Conservation (phyloP, 2,113 vertebrate species). For the Axis porcinus region DNA sequence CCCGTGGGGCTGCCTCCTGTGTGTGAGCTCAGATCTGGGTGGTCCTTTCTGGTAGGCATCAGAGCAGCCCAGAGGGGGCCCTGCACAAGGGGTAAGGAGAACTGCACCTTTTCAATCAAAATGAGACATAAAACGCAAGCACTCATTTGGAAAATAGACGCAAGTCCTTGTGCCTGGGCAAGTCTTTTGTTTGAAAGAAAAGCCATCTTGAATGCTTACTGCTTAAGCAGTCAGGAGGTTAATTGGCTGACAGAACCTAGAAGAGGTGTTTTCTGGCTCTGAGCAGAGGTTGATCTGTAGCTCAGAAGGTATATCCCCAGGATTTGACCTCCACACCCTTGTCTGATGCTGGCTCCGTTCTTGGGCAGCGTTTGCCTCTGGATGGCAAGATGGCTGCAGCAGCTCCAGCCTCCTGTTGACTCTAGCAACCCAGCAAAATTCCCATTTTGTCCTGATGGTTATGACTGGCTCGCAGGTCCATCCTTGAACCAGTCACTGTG, state of each 20-base stretch:
- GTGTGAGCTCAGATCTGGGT: background rate
- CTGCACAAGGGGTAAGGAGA: background rate
- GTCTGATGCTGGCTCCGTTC: background rate
- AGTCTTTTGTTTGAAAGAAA: background rate
- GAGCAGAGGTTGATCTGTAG: background rate
- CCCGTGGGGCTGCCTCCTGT: background rate
- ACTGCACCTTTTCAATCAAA: background rate
- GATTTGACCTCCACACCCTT: too few species aligned
- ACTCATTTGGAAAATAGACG: background rate
- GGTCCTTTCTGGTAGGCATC: background rate
- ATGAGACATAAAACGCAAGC: background rate
- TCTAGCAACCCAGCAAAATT: background rate
- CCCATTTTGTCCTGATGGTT: background rate
- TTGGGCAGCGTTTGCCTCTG: background rate
- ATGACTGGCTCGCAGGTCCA: background rate
- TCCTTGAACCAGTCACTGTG: background rate
- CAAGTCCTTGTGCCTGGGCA: background rate
- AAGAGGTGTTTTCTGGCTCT: background rate
- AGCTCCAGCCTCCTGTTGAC: background rate
- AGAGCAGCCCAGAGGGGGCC: background rate
- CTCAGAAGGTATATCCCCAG: background rate
- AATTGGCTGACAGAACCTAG: background rate
- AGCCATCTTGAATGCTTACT: background rate
- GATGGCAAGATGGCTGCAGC: background rate
- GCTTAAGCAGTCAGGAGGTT: background rate